Conservation (phyloP, 1,140 invertebrate genomes). For the Lucilia cuprina region DNA sequence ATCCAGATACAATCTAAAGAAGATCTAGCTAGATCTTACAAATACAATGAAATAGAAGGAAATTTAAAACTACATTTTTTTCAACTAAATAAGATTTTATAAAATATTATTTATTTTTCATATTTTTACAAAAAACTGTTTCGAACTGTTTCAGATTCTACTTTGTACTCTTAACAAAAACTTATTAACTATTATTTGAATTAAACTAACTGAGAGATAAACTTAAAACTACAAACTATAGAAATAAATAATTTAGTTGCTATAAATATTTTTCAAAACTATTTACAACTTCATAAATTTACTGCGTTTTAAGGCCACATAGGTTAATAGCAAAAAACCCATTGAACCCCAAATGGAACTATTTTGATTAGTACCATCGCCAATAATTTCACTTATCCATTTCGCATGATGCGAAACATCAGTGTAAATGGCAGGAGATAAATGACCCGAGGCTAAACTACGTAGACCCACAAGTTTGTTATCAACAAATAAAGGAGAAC, state of each 20-base stretch:
- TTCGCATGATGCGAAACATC: slow-evolving; percentile 52
- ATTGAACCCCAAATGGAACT: slow-evolving; percentile 54
- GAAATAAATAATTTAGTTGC: not conserved
- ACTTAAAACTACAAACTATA: slow-evolving; percentile 6
- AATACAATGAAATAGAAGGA: no score
- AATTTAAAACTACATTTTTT: no score
- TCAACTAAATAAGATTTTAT: no score
- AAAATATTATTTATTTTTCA: no score
- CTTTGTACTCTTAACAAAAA: slow-evolving; percentile 3
- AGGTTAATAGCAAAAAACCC: slow-evolving; percentile 49
- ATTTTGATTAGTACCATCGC: slow-evolving; percentile 52
- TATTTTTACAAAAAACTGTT: no score
- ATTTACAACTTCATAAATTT: slow-evolving; percentile 33
- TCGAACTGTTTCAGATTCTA: not conserved
- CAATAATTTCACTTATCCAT: slow-evolving; percentile 49
- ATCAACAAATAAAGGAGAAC: slow-evolving; percentile 44
- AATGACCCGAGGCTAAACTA: not conserved
- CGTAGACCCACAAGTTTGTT: slow-evolving; percentile 32
- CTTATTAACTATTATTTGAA: slow-evolving; percentile 9
- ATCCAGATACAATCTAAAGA: no score
- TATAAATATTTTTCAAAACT: not conserved
- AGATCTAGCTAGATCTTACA: no score
- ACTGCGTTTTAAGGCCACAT: slow-evolving; percentile 42
- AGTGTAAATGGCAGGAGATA: slow-evolving; percentile 40
- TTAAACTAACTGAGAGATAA: not conserved